These are phyloP conservation scores for Dendronephthya gigantea DNA, from an alignment of 64 coral and sea anemone species.

Conservation along the genomic window DNA sequence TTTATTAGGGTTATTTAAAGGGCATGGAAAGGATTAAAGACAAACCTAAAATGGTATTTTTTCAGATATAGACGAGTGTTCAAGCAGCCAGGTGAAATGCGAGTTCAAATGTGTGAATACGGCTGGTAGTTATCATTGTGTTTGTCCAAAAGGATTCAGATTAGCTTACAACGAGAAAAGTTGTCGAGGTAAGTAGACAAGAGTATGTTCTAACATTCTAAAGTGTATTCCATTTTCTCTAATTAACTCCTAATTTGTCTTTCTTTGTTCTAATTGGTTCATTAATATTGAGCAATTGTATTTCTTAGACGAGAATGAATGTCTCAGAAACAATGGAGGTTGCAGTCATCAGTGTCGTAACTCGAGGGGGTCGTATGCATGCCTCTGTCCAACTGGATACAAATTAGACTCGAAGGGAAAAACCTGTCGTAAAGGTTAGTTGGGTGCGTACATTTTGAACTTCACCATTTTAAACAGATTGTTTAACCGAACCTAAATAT, in stretches of 20 bases:
- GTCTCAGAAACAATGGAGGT: conserved; percentile 51
- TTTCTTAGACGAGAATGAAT: conserved; percentile 72
- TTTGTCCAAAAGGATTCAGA: conserved; percentile 69
- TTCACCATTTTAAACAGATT: no score
- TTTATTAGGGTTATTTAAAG: no score
- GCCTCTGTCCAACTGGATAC: conserved; percentile 51
- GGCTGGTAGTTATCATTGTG: conserved; percentile 66
- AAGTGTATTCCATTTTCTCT: not conserved
- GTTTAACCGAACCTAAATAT: no score
- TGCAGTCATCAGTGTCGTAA: conserved; percentile 87
- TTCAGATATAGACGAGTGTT: conserved; percentile 75
- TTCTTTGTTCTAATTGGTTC: not conserved
- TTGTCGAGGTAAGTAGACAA: conserved; percentile 60
- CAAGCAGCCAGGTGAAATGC: conserved; percentile 43
- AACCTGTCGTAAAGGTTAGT: not conserved
- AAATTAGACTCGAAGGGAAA: conserved; percentile 29
- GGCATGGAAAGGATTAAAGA: no score
- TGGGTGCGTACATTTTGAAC: not conserved
- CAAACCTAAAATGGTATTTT: not conserved
- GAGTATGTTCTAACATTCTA: not conserved
- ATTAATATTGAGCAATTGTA: not conserved
- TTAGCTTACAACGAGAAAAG: conserved; percentile 46
- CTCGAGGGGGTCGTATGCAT: conserved; percentile 43
- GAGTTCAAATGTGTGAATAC: conserved; percentile 81
- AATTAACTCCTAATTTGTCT: not conserved